Conservation (phyloP, 2,797 vertebrate genomes). For the Lutjanus campechanus region DNA sequence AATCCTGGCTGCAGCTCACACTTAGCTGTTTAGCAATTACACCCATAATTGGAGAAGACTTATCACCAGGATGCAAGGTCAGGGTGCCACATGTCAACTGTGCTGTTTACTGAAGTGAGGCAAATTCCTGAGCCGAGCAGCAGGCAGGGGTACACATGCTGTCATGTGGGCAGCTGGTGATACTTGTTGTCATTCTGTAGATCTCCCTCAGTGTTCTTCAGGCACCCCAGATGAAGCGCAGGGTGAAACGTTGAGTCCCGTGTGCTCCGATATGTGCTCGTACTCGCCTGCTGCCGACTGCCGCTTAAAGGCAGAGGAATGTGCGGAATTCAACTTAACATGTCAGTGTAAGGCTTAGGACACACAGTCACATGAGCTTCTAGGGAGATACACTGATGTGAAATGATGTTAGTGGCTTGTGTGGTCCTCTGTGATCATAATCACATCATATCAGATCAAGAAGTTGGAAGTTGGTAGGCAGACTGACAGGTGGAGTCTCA, state of each 20-base stretch:
- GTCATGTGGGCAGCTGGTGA: slow-evolving; percentile 52
- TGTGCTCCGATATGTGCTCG: slow-evolving; percentile 46
- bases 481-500: slow-evolving; percentile 29
- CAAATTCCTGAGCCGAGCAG: slow-evolving; percentile 44
- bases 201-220: slow-evolving; percentile 26
- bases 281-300: slow-evolving; percentile 51
- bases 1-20: slow-evolving; percentile 43
- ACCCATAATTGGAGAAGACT: slow-evolving; percentile 63
- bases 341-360: slow-evolving; percentile 64
- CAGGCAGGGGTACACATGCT: slow-evolving; percentile 1
- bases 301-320: slow-evolving; percentile 70
- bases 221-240: slow-evolving; percentile 9
- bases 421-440: slow-evolving; percentile 21
- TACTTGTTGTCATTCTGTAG: slow-evolving; percentile 37
- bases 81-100: slow-evolving; percentile 60
- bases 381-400: slow-evolving; percentile 43
- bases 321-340: slow-evolving; percentile 75
- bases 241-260: slow-evolving; percentile 26
- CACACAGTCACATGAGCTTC: slow-evolving; percentile 64
- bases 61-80: slow-evolving; percentile 72
- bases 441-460: slow-evolving; percentile 40
- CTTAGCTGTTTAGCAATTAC: slow-evolving; percentile 61
- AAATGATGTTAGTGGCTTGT: slow-evolving; percentile 18
- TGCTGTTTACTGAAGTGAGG: slow-evolving; percentile 69
- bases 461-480: slow-evolving; percentile 2